Conservation (phyloP, 2,888 invertebrate species). For the Euzophera pinguis region DNA sequence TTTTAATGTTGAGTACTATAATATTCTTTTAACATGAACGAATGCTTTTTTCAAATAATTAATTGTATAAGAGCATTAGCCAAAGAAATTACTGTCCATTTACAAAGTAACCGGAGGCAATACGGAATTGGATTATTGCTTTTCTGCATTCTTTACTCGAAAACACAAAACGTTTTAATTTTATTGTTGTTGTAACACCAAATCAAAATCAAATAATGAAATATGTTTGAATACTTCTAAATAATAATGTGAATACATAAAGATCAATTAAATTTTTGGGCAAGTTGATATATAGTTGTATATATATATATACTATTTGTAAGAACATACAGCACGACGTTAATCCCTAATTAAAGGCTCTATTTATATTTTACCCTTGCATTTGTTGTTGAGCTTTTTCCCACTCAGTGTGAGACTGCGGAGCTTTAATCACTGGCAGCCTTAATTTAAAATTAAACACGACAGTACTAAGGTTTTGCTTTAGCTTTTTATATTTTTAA, state of each 20-base stretch:
- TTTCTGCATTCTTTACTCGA: background rate
- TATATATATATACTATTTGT: too few relatives aligned
- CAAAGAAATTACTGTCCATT: constrained; percentile 5
- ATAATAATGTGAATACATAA: too few relatives aligned
- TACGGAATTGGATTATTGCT: background rate
- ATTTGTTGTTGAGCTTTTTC: background rate
- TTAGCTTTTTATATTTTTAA: constrained; percentile 7
- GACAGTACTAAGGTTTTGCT: background rate
- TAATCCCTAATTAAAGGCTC: background rate
- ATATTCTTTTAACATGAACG: constrained; percentile 3
- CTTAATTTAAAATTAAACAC: constrained; percentile 10
- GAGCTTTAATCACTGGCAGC: background rate
- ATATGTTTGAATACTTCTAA: too few relatives aligned
- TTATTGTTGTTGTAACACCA: background rate
- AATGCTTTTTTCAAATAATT: background rate
- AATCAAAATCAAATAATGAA: background rate
- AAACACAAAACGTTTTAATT: background rate
- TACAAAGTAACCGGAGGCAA: constrained; percentile 1
- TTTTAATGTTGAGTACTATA: background rate
- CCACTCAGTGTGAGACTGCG: background rate
- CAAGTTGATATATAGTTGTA: too few relatives aligned
- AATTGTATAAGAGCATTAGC: constrained; percentile 5
- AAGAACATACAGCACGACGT: background rate
- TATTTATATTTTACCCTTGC: background rate
- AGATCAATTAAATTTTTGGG: too few relatives aligned